Evolutionary conservation across 2,888 invertebrate species (phyloP), one percentile per base, ranked within the genome.

Genomic region (Micropterix aruncella): DNA sequence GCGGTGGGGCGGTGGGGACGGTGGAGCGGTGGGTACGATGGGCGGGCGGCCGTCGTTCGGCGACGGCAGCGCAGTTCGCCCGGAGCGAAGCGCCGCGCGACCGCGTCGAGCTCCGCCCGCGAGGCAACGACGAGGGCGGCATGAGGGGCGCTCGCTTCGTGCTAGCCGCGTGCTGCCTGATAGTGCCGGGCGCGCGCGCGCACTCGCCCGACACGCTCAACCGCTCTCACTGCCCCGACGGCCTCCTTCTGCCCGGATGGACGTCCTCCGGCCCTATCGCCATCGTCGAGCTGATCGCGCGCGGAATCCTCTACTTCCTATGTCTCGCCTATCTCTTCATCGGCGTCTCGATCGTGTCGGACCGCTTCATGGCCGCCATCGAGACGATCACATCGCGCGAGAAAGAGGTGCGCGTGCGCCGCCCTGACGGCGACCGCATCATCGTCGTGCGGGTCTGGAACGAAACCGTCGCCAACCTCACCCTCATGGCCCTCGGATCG

Each of bases 331-430:
- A 96, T 65, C 79, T 97, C 61, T 99, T 99, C 72, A 88, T 99
- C 60, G 99, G 99, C 45, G 96, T 99, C 40, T 96, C 97, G 54
- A 96, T 99, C 62, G 88, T 97, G 52, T 95, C 97, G 53, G 99
- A 99, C 63, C 83, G 96, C 47, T 99, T 99, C 70, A 99, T 99
- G 99, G 93, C 94, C 38, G 88, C 96, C 56, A 99, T 99, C 61
- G 99, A 99, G 75, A 95, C 94, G 53, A 99, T 99, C 62, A 99
- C 97, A 43, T 95, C 96, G 1, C 86, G 94, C 62, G 97, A 99
- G 63, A 88, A 91, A 56, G 92, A 94, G 63, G 85, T 99, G 57
- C 81, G 84, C 55, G 84, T 99, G 47, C 87, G 89, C 57, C 85
- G 88, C 52, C 81, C 87, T 51, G 88, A 87, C 56, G 90, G 91